A percentile compares a stretch with the other conserved stretches of the same genome.
Conservation (phyloP, 1,140 invertebrate genomes). For the Onthophagus taurus region DNA sequence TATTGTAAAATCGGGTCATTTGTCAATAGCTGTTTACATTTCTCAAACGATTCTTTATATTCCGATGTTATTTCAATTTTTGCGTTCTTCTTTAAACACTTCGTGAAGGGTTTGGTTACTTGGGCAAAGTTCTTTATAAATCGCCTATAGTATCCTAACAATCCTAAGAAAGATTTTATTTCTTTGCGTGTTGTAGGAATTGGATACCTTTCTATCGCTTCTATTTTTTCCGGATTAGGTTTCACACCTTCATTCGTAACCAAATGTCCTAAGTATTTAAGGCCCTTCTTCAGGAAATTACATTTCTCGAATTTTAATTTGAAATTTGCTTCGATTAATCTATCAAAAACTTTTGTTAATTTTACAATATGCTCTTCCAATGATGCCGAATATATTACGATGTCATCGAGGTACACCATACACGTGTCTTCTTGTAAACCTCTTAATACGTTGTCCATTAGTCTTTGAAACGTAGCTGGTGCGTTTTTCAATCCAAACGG, state of each 20-base stretch:
- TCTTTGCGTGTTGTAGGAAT: constrained; percentile 34
- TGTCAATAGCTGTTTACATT: constrained; percentile 1
- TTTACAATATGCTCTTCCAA: constrained; percentile 30
- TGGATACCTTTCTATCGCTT: constrained; percentile 32
- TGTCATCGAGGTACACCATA: constrained; percentile 38
- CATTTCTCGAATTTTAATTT: constrained; percentile 28
- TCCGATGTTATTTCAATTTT: constrained; percentile 7
- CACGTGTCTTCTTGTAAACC: constrained; percentile 8
- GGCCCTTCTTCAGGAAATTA: constrained; percentile 15
- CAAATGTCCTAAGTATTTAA: constrained; percentile 12
- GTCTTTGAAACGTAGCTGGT: constrained; percentile 1
- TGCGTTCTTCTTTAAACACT: constrained; percentile 11
- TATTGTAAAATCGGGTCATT: constrained; percentile 7
- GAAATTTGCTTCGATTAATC: constrained; percentile 20
- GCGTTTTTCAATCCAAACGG: too few species aligned
- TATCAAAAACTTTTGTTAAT: constrained; percentile 31
- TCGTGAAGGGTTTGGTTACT: constrained; percentile 14
- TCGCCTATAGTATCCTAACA: constrained; percentile 14
- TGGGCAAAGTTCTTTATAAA: constrained; percentile 16
- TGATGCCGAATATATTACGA: constrained; percentile 31
- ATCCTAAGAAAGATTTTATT: constrained; percentile 25
- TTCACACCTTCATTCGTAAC: constrained; percentile 34
- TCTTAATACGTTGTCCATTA: constrained; percentile 4
- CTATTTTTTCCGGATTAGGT: constrained; percentile 37
- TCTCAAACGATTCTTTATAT: background rate